Percentiles rank a stretch among this genome's conserved stretches.
These are phyloP conservation scores for Drosophila lowei DNA, from an alignment of 1,140 invertebrate genomes.

Conservation along the genomic window DNA sequence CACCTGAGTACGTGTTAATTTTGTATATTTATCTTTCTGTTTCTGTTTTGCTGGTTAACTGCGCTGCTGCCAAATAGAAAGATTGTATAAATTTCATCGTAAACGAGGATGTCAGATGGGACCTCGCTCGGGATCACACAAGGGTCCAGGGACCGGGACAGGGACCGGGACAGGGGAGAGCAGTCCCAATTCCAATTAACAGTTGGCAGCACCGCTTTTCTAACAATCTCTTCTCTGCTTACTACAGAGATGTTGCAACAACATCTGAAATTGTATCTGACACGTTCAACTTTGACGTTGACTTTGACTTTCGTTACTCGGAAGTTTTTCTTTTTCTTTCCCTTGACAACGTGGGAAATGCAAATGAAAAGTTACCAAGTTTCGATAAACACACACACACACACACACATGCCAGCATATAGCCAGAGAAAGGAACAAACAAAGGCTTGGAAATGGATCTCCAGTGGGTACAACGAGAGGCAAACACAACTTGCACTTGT, in stretches of 20 bases:
- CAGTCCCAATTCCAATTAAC: slow-evolving; percentile 74
- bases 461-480: slow-evolving; percentile 6
- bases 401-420: too few species aligned
- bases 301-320: slow-evolving; percentile 37
- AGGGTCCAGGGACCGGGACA: background rate
- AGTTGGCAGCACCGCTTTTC: slow-evolving; percentile 26
- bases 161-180: background rate
- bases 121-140: too few species aligned
- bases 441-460: slow-evolving; percentile 52
- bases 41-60: slow-evolving; percentile 11
- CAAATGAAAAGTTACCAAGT: slow-evolving; percentile 64
- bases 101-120: slow-evolving; percentile 14
- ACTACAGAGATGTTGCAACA: background rate
- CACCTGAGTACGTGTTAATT: slow-evolving; percentile 81
- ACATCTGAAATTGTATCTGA: slow-evolving; percentile 54
- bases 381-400: slow-evolving; percentile 43
- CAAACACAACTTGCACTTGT: slow-evolving; percentile 13
- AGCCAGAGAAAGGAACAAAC: slow-evolving; percentile 59
- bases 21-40: slow-evolving; percentile 77
- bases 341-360: slow-evolving; percentile 72
- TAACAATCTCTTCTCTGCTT: background rate
- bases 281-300: slow-evolving; percentile 61
- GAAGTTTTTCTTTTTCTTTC: slow-evolving; percentile 33
- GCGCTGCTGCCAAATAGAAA: slow-evolving; percentile 51
- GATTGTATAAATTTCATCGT: slow-evolving; percentile 55